Evolutionary conservation across 2,797 vertebrate species (phyloP).

Genomic region (Chloroceryle amazona): DNA sequence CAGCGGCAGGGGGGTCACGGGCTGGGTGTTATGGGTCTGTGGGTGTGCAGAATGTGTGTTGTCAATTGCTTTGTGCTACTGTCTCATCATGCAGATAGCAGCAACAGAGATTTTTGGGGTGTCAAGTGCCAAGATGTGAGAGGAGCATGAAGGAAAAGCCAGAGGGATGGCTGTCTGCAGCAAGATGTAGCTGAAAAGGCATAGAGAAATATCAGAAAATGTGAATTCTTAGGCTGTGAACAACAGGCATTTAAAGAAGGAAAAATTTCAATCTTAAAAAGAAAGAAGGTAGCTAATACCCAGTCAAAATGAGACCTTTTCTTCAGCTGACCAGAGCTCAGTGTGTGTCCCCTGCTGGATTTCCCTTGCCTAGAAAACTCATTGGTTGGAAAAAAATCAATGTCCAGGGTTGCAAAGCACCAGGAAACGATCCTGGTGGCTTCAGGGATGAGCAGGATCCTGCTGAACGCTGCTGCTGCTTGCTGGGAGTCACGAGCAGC

Average conservation of each 20-base stretch:
- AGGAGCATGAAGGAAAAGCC: neutral
- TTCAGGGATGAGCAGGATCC: neutral
- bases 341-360: neutral
- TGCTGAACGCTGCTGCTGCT: neutral
- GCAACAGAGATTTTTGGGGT: neutral
- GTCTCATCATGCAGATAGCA: accelerated
- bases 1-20: neutral
- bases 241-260: neutral
- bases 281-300: neutral
- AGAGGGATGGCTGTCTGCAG: neutral
- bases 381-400: neutral
- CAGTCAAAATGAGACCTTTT: neutral
- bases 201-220: neutral
- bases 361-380: neutral
- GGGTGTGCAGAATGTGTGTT: accelerated
- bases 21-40: neutral
- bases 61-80: neutral
- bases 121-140: neutral
- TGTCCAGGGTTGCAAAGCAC: neutral
- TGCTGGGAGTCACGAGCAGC: neutral
- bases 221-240: neutral
- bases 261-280: neutral
- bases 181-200: neutral
- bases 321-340: neutral
- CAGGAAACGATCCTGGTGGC: accelerated